A percentile compares a stretch with the other conserved stretches of the same genome.
Conservation (phyloP, 2,113 vertebrate species). For the Fukomys damarensis region DNA sequence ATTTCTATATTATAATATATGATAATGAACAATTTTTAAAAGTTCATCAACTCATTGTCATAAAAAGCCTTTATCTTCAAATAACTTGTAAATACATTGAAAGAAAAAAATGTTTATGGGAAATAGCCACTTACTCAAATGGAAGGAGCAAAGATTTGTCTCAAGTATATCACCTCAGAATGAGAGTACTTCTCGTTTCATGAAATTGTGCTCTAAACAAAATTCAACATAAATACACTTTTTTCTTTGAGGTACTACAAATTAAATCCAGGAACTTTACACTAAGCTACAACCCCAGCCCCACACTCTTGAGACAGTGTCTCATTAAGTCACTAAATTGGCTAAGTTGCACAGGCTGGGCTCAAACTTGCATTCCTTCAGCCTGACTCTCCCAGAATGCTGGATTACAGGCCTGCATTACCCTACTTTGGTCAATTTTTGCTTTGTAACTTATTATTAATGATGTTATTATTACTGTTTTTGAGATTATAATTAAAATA, state of each 20-base stretch:
- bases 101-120: neutral
- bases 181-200: conserved; percentile 5
- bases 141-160: conserved; percentile 10
- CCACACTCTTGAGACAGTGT: neutral
- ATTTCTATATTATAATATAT: conserved; percentile 24
- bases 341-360: neutral
- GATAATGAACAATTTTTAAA: conserved; percentile 13
- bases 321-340: neutral
- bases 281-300: neutral
- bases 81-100: conserved; percentile 13
- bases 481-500: neutral
- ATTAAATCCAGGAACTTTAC: neutral
- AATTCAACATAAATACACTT: neutral
- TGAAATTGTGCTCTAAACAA: conserved; percentile 23
- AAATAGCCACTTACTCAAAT: neutral
- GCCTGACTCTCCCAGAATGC: neutral
- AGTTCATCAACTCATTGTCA: neutral
- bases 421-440: neutral
- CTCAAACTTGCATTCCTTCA: neutral
- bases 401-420: neutral
- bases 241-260: neutral
- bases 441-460: neutral
- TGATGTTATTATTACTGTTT: neutral
- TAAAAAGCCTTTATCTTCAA: conserved; percentile 11
- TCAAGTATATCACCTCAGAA: neutral